Evolutionary conservation across 2,113 vertebrate genomes (phyloP).

Genomic region (Syrmaticus mikado): DNA sequence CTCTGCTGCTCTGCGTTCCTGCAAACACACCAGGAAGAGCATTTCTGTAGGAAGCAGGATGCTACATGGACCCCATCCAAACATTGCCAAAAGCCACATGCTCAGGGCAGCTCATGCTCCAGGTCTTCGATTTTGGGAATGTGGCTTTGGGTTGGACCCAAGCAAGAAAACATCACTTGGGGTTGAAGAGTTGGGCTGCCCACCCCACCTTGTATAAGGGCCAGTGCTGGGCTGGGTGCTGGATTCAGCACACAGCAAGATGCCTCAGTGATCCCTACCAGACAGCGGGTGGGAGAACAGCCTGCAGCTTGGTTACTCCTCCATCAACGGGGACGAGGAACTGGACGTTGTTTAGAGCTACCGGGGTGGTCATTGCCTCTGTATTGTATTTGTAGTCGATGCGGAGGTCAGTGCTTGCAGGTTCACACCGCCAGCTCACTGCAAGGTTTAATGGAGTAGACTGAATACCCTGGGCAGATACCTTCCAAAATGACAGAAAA

Average conservation of each 20-base stretch:
- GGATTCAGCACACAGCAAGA: background rate
- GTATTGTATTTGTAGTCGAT: constrained; percentile 98
- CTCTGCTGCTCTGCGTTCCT: constrained; percentile 96
- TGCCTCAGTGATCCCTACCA: constrained; percentile 80
- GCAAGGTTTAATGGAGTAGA: constrained; percentile 97
- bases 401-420: constrained; percentile 91
- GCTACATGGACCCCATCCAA: background rate
- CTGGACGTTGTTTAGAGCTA: constrained; percentile 93
- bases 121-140: fast-evolving
- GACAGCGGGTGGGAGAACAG: constrained; percentile 92
- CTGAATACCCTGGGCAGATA: constrained; percentile 93
- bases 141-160: background rate
- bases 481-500: constrained; percentile 81
- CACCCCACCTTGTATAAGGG: background rate
- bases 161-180: background rate
- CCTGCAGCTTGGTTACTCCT: constrained; percentile 89
- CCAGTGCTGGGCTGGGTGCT: background rate
- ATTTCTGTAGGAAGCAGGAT: background rate
- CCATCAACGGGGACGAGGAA: constrained; percentile 93
- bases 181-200: fast-evolving
- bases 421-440: constrained; percentile 93
- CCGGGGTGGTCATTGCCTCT: constrained; percentile 89
- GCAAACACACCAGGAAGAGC: constrained; percentile 26
- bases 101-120: background rate
- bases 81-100: background rate